Evolutionary conservation across 2,113 vertebrate species (phyloP), one percentile per base, ranked within the genome.

Genomic region (Myotis brandtii): DNA sequence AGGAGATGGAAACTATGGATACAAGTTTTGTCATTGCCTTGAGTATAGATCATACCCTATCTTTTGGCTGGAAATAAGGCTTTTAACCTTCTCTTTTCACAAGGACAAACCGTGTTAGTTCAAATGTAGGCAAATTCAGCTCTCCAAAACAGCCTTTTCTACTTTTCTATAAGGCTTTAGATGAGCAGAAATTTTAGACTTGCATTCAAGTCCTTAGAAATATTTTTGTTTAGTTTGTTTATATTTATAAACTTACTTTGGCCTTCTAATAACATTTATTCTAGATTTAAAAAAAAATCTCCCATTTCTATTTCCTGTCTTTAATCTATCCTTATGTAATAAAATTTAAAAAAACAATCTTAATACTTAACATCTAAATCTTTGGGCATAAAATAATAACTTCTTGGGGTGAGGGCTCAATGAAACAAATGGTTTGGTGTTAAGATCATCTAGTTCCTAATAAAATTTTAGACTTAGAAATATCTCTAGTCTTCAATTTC

Each of bases 271-370:
- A 84, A 90, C 27, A 93, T 20, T 30, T 70, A 90, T 59, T 21
- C 32, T 76, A 30, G 3, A 62, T 59, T 81, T 27, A 6, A 3
- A 23, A 25, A 80, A 80, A 59, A 89, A 48, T 75, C 6, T 87
- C 5, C 9, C 8, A 59, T 89, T 90, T 92, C 50, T 73, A 27
- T 82, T 87, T 69, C 75, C 6, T 89, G 87, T 18, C 9, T 79
- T 95, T 66, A 82, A 52, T 89, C 2, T 94, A 37, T 75, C 6
- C 75, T 40, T 86, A 88, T 86, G 56, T 21, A 66, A 3, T 84
- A 34, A 89, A 30, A 79, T 91, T 89, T 46, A 27, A 72, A 89
- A 91, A 95, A 77, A 56, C 27, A n/a, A 30, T 56, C 46, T 88
- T 81, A 52, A 89, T 87, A 73, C 10, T 54, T 91, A 66, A 32